These are phyloP conservation scores for Tympanuchus pallidicinctus DNA, from an alignment of 2,113 vertebrate species.

Conservation along the genomic window DNA sequence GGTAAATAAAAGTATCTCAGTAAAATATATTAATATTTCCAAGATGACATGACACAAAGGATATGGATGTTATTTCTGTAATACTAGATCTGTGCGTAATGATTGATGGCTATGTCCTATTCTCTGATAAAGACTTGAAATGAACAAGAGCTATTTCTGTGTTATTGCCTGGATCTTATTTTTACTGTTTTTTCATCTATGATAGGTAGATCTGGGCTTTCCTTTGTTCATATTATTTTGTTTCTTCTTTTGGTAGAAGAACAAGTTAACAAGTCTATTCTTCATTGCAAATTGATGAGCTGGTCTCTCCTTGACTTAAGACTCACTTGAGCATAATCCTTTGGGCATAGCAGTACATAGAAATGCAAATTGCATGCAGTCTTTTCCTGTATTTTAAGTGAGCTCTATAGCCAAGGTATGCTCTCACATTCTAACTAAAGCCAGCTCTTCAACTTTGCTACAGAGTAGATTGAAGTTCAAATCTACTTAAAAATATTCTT, in stretches of 20 bases:
- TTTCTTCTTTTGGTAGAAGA: neutral
- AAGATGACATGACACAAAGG: neutral
- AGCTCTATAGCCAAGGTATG: neutral
- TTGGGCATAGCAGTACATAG: accelerated
- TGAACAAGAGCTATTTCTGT: neutral
- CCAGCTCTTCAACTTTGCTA: neutral
- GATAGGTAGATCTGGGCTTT: neutral
- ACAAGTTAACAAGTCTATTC: neutral
- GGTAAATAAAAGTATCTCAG: neutral
- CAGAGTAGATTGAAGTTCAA: neutral
- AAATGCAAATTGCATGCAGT: neutral
- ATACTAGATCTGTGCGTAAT: neutral
- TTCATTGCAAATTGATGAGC: neutral
- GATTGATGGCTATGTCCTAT: neutral
- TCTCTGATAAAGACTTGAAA: neutral
- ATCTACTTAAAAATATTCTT: neutral
- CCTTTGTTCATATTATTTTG: neutral
- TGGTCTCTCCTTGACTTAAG: neutral
- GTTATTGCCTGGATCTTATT: neutral
- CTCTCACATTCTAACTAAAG: neutral
- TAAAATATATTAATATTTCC: neutral
- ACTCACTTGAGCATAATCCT: neutral
- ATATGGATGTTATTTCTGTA: neutral
- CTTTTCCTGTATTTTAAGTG: neutral
- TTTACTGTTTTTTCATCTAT: neutral